Base-by-base conservation (phyloP, 1,140 invertebrate genomes). In the Drosophila malerkotliana region DNA sequence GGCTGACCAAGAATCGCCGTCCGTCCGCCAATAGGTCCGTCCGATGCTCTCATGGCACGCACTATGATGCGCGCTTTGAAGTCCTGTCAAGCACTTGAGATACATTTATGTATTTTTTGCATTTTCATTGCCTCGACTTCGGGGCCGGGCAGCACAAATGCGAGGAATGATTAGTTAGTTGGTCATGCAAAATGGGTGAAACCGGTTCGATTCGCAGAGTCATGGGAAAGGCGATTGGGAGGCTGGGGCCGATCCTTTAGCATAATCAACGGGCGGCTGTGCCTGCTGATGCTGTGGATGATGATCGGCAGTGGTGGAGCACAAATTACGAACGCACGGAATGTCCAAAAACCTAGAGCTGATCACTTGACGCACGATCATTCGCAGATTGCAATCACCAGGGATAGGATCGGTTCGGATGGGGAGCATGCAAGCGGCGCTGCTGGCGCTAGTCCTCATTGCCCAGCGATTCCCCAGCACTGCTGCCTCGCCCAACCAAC, bases 81-180 rank as follows among this genome's bases (percentile, higher is more conserved):
- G 82, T 85, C 82, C 82, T 85, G 82, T 85, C 82, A 85, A 85
- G 82, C 83, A 87, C 83, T 85, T 87, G 83, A 85, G 81, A 87
- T 87, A 87, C 81, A 85, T 85, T 87, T 85, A 87, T 85, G 82
- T 85, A 78, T 85, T 85, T 74, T 85, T 85, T 85, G 82, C 82
- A 85, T 82, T 85, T 85, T 85, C 82, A 87, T 85, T 85, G 82
- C 82, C 62, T 63, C 48, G 53, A 60, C 52, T 60, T 44, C 26
- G 67, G 74, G 39, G 49, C 32, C 54, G 59, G 30, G 51, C 56
- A 47, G 75, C 66, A 56, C 67, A 72, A 80, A 79, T 79, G 69
- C 74, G 79, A 68, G 66, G 78, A 87, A 85, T 85, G 82, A 85
- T 85, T 85, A 85, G 82, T 85, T 85, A 81, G 82, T 85, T 85